Evolutionary conservation across 2,888 invertebrate species (phyloP), one percentile per base, ranked within the genome.

Genomic region (Synergus laeviventris): DNA sequence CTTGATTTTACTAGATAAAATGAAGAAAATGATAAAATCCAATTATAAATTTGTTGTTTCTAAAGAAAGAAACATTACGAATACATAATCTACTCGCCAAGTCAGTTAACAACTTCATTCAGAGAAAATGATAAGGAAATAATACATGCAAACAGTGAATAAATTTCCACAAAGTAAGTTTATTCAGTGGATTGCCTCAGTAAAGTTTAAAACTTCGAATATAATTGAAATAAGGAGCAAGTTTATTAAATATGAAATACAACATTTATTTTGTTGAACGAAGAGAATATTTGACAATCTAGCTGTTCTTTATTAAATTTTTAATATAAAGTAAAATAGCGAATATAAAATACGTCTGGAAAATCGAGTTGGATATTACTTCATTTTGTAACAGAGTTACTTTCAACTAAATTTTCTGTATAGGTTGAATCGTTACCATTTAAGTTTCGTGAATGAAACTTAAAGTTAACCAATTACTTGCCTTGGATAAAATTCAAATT

Each of bases 141-240:
- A 56, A 56, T 56, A n/a, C 18, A 9, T 18, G 11, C 54, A 62
- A 62, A n/a, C n/a, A 62, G 18, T 64, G 64, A 64, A 39, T 18
- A n/a, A 31, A 64, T 64, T 31, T n/a, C 64, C 11, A 11, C 36
- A 39, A 64, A 38, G 62, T 9, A 36, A 38, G 16, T 11, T 18
- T 24, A 64, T 64, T 31, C 36, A 38, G 64, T 21, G n/a, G 24
- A 3, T 12, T 21, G 59, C 59, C 59, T 24, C 14, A 4, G 24
- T 12, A 59, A 59, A 59, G 24, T 59, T 21, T 12, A 11, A 59
- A 59, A 59, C 59, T 59, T 14, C 7, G 59, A 59, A 59, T 24
- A 14, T 24, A 24, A 59, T 59, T 5, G 24, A 54, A 54, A 54
- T 54, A 7, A 54, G 49, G 18, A 54, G 9, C 18, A 54, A 18